Percentiles rank a stretch among this genome's conserved stretches.
Conservation (phyloP, 2,888 invertebrate species). For the Ceriagrion tenellum region DNA sequence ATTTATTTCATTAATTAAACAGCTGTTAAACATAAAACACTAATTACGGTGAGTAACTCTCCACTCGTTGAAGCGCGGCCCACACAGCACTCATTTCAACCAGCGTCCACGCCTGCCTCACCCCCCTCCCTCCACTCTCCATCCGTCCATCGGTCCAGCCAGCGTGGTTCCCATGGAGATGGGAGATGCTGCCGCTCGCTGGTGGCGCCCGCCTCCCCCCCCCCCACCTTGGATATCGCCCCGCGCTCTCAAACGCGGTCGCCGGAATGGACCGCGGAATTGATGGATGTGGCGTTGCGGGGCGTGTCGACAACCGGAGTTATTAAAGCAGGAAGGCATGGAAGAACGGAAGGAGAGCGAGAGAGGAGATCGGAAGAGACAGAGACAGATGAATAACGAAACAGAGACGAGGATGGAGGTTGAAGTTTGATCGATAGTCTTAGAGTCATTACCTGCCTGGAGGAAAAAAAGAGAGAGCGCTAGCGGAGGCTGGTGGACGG, state of each 20-base stretch:
- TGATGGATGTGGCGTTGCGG: constrained; percentile 57
- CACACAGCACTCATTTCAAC: not conserved
- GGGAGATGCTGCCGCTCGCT: not conserved
- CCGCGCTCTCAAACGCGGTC: not conserved
- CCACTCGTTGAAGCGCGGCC: no score
- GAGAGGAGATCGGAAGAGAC: constrained; percentile 63
- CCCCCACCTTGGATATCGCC: no score
- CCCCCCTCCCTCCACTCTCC: not conserved
- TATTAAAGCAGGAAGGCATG: constrained; percentile 62
- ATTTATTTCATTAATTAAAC: no score
- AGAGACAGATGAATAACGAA: constrained; percentile 67
- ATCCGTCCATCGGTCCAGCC: not conserved
- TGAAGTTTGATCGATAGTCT: constrained; percentile 63
- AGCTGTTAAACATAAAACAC: no score
- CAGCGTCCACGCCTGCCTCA: not conserved
- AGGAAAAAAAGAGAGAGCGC: not conserved
- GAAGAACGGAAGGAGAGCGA: constrained; percentile 28
- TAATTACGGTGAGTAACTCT: no score
- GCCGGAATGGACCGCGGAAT: constrained; percentile 42
- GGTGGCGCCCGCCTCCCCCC: not conserved
- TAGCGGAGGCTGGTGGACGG: not conserved
- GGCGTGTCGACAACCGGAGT: constrained; percentile 64
- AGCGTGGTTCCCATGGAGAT: not conserved
- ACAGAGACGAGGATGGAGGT: constrained; percentile 57
- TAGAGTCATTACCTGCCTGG: constrained; percentile 56